Evolutionary conservation across 1,140 invertebrate species (phyloP).

Genomic region (Gryon sp.): DNA sequence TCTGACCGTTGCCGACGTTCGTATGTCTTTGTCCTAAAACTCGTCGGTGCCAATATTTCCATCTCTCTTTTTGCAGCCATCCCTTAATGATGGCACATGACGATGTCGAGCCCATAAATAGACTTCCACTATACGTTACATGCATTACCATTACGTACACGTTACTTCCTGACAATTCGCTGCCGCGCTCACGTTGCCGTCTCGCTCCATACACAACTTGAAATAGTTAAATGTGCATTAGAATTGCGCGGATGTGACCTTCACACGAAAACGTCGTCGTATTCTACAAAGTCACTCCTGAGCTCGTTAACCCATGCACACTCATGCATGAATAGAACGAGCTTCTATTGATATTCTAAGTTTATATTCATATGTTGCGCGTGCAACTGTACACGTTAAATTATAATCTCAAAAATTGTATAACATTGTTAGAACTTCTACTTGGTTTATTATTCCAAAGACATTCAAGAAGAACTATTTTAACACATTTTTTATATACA

Average conservation of each 20-base stretch:
- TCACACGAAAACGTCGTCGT: constrained; percentile 44
- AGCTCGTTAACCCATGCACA: constrained; percentile 49
- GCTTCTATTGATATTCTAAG: constrained; percentile 48
- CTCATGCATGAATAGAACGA: constrained; percentile 47
- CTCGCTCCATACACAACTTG: constrained; percentile 43
- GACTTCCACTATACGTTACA: constrained; percentile 42
- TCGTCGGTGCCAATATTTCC: neutral
- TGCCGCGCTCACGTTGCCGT: constrained; percentile 47
- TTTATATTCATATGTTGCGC: constrained; percentile 27
- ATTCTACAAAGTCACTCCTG: constrained; percentile 36
- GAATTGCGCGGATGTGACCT: constrained; percentile 60
- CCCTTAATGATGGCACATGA: constrained; percentile 60
- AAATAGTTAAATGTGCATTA: constrained; percentile 60
- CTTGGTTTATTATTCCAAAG: no score
- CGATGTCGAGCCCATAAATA: constrained; percentile 56
- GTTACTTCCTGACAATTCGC: constrained; percentile 60
- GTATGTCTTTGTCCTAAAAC: constrained; percentile 46
- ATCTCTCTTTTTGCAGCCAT: constrained; percentile 38
- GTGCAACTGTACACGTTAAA: no score
- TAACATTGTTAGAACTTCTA: no score
- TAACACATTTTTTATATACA: no score
- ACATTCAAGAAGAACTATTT: no score
- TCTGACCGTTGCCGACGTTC: constrained; percentile 57
- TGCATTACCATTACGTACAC: constrained; percentile 56
- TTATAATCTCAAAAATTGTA: no score